Evolutionary conservation across 2,113 vertebrate genomes (phyloP), one percentile per base, ranked within the genome.

Genomic region (Chamaetylas fuelleborni): DNA sequence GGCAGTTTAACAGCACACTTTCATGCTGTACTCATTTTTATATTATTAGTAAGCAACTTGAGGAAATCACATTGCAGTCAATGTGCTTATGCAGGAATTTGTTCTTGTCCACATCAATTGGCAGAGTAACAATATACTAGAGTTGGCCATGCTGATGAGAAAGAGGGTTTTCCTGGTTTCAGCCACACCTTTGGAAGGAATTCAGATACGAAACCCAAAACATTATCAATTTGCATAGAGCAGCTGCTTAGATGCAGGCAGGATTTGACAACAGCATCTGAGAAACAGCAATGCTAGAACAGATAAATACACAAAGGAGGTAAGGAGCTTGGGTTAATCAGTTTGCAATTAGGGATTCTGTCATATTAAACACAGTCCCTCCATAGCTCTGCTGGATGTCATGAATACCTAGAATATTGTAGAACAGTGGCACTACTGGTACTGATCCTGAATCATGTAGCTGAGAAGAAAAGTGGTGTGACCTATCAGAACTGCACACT

Each of bases 1-100:
- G 95, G 94, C 94, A 97, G 91, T 36, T 72, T 83, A 92, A 90
- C 58, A 61, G 76, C 64, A 74, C 53, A 54, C 54, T 96, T 92
- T 51, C 20, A 85, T 1, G 13, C 62, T 82, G 66, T 34, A 69
- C 38, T 92, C 42, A 7, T 88, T 92, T 90, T 92, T 93, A 79
- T 78, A 71, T 22, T 81, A 54, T 66, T 77, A 64, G 87, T 82
- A 94, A 94, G 95, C 94, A 95, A 95, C 48, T 95, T 70, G 80
- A 82, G 51, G 72, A 94, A 95, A 88, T 94, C 93, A 94, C 91
- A 95, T 82, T 84, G 80, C 53, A 81, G 42, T 50, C 80, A 89
- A 81, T 91, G 92, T 95, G 95, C 77, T 74, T 66, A 15, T 34
- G 48, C 12, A 69, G 47, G 87, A 82, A 76, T 67, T 83, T 91